These are phyloP conservation scores for Halesus radiatus DNA, from an alignment of 1,140 invertebrate genomes.

Conservation along the genomic window DNA sequence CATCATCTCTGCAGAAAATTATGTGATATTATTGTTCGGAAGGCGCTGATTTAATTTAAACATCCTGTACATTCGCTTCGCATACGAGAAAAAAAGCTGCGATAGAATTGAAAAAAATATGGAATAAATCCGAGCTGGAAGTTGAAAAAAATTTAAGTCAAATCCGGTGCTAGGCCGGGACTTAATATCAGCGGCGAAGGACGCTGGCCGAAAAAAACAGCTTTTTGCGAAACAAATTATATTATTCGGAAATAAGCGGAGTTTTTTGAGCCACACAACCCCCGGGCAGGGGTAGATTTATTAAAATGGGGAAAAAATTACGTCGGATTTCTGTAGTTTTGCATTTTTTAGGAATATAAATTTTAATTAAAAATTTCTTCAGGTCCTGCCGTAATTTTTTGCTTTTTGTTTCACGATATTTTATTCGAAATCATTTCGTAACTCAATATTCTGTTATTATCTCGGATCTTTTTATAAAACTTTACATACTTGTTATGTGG, in stretches of 20 bases:
- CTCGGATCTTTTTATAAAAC: no score
- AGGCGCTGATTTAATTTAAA: not conserved
- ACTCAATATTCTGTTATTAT: no score
- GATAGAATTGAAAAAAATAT: constrained; percentile 43
- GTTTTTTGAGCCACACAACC: constrained; percentile 27
- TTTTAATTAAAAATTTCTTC: constrained; percentile 31
- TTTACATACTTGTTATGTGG: no score
- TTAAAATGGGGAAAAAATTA: constrained; percentile 41
- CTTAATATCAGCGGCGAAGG: constrained; percentile 14
- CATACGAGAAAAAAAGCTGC: constrained; percentile 25
- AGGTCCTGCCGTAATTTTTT: not conserved
- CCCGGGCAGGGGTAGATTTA: constrained; percentile 22
- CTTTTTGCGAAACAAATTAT: constrained; percentile 41
- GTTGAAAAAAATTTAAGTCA: constrained; percentile 35
- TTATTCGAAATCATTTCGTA: no score
- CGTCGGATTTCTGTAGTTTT: constrained; percentile 15
- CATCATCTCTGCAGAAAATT: no score
- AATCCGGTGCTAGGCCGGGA: constrained; percentile 23
- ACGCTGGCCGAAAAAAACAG: constrained; percentile 21
- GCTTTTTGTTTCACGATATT: not conserved
- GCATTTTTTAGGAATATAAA: not conserved
- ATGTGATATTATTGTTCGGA: no score
- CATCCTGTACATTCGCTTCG: not conserved
- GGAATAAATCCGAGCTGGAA: constrained; percentile 38
- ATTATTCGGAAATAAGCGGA: constrained; percentile 40